A percentile compares a stretch with the other conserved stretches of the same genome.
Conservation (phyloP, 2,113 vertebrate species). For the Callipepla squamata region DNA sequence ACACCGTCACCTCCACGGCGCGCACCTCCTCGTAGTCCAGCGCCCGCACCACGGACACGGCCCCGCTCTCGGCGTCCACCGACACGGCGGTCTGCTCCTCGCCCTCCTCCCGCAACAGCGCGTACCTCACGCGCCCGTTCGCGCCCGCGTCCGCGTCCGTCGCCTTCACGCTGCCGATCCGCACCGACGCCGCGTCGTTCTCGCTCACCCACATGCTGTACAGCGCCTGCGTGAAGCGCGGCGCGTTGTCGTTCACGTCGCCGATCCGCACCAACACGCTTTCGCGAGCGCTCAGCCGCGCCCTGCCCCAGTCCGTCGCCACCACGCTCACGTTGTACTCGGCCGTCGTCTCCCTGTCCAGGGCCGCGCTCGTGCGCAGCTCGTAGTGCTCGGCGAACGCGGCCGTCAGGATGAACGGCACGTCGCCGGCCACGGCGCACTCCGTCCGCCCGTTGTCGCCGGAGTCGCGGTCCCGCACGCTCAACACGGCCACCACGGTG, state of each 20-base stretch:
- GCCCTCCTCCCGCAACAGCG: conserved; percentile 43
- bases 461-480: too few species aligned
- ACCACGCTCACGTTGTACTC: conserved; percentile 80
- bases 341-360: fast-evolving
- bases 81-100: conserved; percentile 56
- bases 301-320: conserved; percentile 74
- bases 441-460: too few species aligned
- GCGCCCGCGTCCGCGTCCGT: conserved; percentile 64
- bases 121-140: conserved; percentile 67
- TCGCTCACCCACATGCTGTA: conserved; percentile 72
- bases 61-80: conserved; percentile 46
- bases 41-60: too few species aligned
- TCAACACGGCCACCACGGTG: too few species aligned
- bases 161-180: conserved; percentile 73
- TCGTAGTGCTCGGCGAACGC: too few species aligned
- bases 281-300: conserved; percentile 68
- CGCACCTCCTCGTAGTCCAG: too few species aligned
- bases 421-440: too few species aligned
- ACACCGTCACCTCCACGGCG: too few species aligned
- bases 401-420: too few species aligned
- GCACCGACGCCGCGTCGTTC: conserved; percentile 83
- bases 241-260: conserved; percentile 85
- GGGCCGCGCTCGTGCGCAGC: too few species aligned
- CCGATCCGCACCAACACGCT: conserved; percentile 74
- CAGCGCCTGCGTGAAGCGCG: conserved; percentile 73